Evolutionary conservation across 2,888 invertebrate species (phyloP).

Genomic region (Andrena bicolor): DNA sequence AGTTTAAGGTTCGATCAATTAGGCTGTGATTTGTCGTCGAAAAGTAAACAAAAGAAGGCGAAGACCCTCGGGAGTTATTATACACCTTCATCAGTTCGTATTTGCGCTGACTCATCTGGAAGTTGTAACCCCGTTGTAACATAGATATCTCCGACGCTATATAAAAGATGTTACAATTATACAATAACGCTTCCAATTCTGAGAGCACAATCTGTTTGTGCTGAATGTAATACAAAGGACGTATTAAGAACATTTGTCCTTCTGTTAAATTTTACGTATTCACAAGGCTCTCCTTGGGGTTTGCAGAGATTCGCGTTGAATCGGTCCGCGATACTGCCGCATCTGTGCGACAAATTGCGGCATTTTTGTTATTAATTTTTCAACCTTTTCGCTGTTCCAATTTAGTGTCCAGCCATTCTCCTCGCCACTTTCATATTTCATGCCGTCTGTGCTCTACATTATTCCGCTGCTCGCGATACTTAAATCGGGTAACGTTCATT

Average conservation of each 20-base stretch:
- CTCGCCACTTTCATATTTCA: slow-evolving; percentile 27
- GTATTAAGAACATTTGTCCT: neutral
- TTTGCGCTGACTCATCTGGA: too few species aligned
- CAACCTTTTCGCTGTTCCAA: slow-evolving; percentile 37
- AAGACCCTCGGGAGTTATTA: too few species aligned
- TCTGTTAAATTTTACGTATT: neutral
- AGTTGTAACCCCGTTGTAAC: too few species aligned
- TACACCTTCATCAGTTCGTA: too few species aligned
- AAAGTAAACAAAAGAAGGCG: too few species aligned
- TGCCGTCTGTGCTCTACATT: slow-evolving; percentile 17
- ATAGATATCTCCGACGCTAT: too few species aligned
- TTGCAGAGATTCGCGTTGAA: slow-evolving; percentile 3
- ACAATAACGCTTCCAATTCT: neutral
- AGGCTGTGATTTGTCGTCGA: too few species aligned
- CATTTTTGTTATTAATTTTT: slow-evolving; percentile 61
- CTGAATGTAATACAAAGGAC: neutral
- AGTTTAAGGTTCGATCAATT: too few species aligned
- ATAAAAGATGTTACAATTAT: neutral
- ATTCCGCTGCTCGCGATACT: slow-evolving; percentile 17
- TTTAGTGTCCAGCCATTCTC: slow-evolving; percentile 31
- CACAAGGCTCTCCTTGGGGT: neutral
- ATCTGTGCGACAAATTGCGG: slow-evolving; percentile 53
- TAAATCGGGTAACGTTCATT: neutral
- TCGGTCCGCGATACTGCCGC: slow-evolving; percentile 8
- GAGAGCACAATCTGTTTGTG: neutral